Conservation (phyloP, 2,888 invertebrate species). For the Sphinx pinastri region DNA sequence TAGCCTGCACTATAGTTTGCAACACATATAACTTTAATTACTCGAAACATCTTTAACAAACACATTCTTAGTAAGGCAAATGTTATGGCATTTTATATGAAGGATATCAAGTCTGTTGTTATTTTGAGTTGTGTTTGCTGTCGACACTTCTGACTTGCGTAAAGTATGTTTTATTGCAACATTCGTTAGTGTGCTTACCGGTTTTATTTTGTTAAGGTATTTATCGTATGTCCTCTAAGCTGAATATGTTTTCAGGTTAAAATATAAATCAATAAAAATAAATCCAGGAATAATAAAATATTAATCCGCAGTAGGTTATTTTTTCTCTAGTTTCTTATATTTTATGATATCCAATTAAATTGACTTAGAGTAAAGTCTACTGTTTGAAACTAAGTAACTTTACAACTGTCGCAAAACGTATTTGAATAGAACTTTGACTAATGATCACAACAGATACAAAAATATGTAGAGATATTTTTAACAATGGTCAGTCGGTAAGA, state of each 20-base stretch:
- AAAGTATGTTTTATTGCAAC: slow-evolving; percentile 27
- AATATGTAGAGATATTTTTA: not conserved
- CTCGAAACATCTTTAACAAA: not conserved
- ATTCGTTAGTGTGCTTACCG: slow-evolving; percentile 27
- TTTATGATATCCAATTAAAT: too few species aligned
- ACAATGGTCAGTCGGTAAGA: not conserved
- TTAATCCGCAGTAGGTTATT: too few species aligned
- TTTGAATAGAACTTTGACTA: not conserved
- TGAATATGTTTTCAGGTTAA: too few species aligned
- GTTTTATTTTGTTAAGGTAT: not conserved
- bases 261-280: too few species aligned
- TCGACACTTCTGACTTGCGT: slow-evolving; percentile 18
- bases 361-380: too few species aligned
- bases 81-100: slow-evolving; percentile 37
- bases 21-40: not conserved
- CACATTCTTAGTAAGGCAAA: slow-evolving; percentile 15
- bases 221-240: not conserved
- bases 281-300: too few species aligned
- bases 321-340: too few species aligned
- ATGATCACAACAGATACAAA: not conserved
- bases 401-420: not conserved
- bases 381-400: not conserved
- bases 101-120: slow-evolving; percentile 33
- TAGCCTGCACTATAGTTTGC: not conserved
- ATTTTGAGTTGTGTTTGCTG: slow-evolving; percentile 20